Evolutionary conservation across 2,797 vertebrate species (phyloP).

Genomic region (Nothura maculosa): DNA sequence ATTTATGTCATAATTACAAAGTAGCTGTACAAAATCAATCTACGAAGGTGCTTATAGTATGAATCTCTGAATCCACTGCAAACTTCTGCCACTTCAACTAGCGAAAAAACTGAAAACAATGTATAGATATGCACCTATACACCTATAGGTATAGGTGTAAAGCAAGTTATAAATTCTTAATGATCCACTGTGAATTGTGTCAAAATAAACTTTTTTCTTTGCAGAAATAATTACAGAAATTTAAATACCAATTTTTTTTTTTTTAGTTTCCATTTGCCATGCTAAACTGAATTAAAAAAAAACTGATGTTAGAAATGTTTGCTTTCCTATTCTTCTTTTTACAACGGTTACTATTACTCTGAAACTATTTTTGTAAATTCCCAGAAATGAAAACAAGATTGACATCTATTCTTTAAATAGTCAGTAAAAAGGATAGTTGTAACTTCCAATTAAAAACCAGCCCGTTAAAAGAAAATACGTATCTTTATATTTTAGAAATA

Average conservation of each 20-base stretch:
- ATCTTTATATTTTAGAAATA: not conserved
- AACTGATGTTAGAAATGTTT: not conserved
- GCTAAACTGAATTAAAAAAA: not conserved
- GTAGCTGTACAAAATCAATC: not conserved
- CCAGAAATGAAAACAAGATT: not conserved
- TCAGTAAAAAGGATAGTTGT: slow-evolving; percentile 5
- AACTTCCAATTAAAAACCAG: not conserved
- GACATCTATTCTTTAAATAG: not conserved
- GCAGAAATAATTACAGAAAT: too few species aligned
- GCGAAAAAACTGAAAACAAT: not conserved
- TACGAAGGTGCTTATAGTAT: not conserved
- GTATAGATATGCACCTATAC: not conserved
- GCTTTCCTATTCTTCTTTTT: not conserved
- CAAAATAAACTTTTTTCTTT: not conserved
- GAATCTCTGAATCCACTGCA: not conserved
- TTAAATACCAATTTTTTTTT: not conserved
- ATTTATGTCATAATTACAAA: not conserved
- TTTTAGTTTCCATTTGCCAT: not conserved
- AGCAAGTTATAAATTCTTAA: not conserved
- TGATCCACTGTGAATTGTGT: not conserved
- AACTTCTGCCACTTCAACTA: not conserved
- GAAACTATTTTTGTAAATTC: slow-evolving; percentile 10
- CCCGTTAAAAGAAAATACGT: slow-evolving; percentile 16
- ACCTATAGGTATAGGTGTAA: not conserved
- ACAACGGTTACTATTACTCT: not conserved